Base-by-base conservation (phyloP, 2,888 invertebrate species). In the Chydorus sphaericus region DNA sequence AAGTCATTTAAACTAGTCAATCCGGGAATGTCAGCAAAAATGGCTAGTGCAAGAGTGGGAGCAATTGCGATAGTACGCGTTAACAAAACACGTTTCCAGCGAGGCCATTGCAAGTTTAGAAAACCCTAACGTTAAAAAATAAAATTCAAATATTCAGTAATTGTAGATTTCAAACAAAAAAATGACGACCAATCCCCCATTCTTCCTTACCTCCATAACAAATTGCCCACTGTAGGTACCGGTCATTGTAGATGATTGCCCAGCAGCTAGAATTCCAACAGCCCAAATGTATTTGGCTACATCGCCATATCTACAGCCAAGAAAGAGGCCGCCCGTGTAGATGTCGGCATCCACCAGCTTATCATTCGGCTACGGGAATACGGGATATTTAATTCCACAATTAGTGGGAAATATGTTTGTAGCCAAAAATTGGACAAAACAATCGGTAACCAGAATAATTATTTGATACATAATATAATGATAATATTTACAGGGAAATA, bases 181-280 rank as follows among this genome's bases (percentile, higher is more conserved):
- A n/a, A n/a, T n/a, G n/a, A n/a, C n/a, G n/a, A n/a, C n/a, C n/a
- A n/a, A n/a, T n/a, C n/a, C n/a, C n/a, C n/a, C n/a, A n/a, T 10
- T 38, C 4, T 11, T 18, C 3, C 28, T 58, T 63, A 75, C 76
- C 70, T 87, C 86, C 87, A 88, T 88, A 0, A 83, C 82, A 69
- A 87, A 88, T 67, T 88, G 88, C 1, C 88, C 88, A n/a, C 86
- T 83, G 67, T 87, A 87, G 0, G 86, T 87, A 59, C 83, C 83
- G 2, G 87, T 84, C 85, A 85, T 85, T 5, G 87, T 87, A 31
- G 85, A 85, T 62, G 84, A 85, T 68, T 87, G 86, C 29, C 87
- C 87, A 30, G 86, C 85, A 26, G 86, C 87, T 56, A 84, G 69
- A 63, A 85, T 83, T 33, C 88, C 88, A 20, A 86, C 74, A 1